phyloP scores from a whole-genome alignment of 2,113 vertebrate species.

The Microcebus lehilahytsara region DNA sequence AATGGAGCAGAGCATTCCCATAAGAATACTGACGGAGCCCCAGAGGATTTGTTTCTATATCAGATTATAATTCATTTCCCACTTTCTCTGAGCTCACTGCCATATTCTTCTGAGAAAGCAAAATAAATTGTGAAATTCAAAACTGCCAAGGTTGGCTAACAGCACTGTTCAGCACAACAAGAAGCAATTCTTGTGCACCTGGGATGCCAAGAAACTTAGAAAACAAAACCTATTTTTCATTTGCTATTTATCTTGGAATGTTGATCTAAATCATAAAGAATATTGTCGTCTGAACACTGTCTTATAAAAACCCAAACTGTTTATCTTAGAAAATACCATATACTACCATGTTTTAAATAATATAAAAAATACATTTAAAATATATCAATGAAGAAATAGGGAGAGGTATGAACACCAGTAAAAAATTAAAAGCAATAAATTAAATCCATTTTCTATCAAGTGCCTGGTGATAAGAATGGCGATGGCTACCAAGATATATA shows the following conservation, averaged over 20 bases:
- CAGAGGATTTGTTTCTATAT: slow-evolving; percentile 78
- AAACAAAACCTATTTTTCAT: not conserved
- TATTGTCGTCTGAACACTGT: not conserved
- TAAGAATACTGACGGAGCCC: slow-evolving; percentile 63
- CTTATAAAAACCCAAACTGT: not conserved
- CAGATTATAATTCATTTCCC: slow-evolving; percentile 67
- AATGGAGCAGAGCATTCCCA: slow-evolving; percentile 74
- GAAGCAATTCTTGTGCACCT: not conserved
- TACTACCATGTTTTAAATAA: not conserved
- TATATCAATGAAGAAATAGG: not conserved
- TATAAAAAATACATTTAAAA: not conserved
- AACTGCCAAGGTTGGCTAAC: slow-evolving; percentile 56
- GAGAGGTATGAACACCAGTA: not conserved
- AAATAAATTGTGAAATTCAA: slow-evolving; percentile 54
- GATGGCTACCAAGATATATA: not conserved
- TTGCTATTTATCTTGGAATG: not conserved
- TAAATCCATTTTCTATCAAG: not conserved
- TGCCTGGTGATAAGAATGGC: not conserved
- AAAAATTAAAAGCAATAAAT: not conserved
- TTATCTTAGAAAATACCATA: not conserved
- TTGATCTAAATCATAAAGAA: not conserved
- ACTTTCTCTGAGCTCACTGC: slow-evolving; percentile 55
- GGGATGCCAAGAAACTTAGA: not conserved
- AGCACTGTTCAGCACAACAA: not conserved
- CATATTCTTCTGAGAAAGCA: slow-evolving; percentile 56